phyloP scores from a whole-genome alignment of 2,888 invertebrate genomes.

The Pterostichus niger region DNA sequence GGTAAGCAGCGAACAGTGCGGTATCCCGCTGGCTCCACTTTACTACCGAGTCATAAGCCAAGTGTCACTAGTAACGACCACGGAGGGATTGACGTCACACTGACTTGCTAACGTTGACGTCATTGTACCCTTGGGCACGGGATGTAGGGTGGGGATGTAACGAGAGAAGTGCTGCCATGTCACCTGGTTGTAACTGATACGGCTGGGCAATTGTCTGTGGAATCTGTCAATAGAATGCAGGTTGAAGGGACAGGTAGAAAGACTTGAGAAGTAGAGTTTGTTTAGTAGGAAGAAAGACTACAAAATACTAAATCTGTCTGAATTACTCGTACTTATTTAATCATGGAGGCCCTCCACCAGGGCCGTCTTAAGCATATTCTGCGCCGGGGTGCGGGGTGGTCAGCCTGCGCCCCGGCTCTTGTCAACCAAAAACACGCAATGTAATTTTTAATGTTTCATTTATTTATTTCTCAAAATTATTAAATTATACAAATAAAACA shows the following conservation, averaged over 20 bases:
- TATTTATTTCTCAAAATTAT: too few relatives aligned
- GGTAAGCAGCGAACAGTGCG: neutral
- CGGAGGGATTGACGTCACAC: neutral
- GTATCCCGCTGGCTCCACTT: neutral
- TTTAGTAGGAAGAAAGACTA: too few relatives aligned
- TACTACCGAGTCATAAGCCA: conserved; percentile 1
- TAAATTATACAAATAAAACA: too few relatives aligned
- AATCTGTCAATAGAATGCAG: conserved; percentile 8
- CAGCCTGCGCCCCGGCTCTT: too few relatives aligned
- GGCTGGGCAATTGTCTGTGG: conserved; percentile 1
- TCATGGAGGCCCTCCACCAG: too few relatives aligned
- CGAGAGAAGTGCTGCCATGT: neutral
- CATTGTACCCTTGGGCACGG: neutral
- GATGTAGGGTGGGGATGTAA: neutral
- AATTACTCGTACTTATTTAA: too few relatives aligned
- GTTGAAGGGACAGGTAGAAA: neutral
- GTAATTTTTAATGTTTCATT: too few relatives aligned
- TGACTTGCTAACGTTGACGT: neutral
- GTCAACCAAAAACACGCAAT: too few relatives aligned
- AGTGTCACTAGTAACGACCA: conserved; percentile 4
- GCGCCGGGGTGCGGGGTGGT: too few relatives aligned
- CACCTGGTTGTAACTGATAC: conserved; percentile 30
- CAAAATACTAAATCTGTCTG: too few relatives aligned
- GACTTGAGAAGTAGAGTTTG: neutral
- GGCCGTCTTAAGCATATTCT: too few relatives aligned